phyloP scores from a whole-genome alignment of 2,888 invertebrate genomes.

The Hypselothyrea guttata region DNA sequence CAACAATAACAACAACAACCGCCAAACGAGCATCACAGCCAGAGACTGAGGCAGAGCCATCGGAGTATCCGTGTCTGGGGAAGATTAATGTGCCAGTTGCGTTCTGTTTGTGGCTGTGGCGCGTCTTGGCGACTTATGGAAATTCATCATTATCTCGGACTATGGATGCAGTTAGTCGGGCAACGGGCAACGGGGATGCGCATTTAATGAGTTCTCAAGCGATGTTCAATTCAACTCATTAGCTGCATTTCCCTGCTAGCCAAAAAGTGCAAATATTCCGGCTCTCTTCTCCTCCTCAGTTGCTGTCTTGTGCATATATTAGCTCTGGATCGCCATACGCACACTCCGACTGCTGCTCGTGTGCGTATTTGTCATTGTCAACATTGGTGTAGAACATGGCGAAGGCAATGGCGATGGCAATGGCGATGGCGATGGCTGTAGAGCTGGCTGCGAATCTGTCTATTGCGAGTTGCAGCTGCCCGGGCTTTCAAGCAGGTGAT shows the following conservation, averaged over 20 bases:
- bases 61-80: conserved; percentile 55
- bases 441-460: conserved; percentile 1
- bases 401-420: conserved; percentile 24
- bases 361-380: conserved; percentile 82
- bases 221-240: conserved; percentile 75
- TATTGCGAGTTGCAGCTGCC: conserved; percentile 70
- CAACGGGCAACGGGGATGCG: conserved; percentile 39
- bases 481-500: conserved; percentile 81
- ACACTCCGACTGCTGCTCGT: conserved; percentile 41
- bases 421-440: conserved; percentile 11
- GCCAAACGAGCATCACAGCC: conserved; percentile 17
- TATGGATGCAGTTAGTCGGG: not conserved
- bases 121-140: conserved; percentile 78
- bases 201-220: conserved; percentile 78
- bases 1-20: conserved; percentile 18
- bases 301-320: conserved; percentile 63
- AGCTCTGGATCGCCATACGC: conserved; percentile 12
- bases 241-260: conserved; percentile 73
- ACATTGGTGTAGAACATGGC: conserved; percentile 79
- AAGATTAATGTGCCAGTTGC: conserved; percentile 79
- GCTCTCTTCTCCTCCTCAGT: conserved; percentile 32
- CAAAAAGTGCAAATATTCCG: conserved; percentile 62
- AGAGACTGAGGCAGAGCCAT: conserved; percentile 26
- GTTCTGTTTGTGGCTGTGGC: conserved; percentile 52
- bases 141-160: conserved; percentile 78